A percentile compares a stretch with the other conserved stretches of the same genome.
Evolutionary conservation across 2,797 vertebrate genomes (phyloP).

Genomic region (Otus scops): DNA sequence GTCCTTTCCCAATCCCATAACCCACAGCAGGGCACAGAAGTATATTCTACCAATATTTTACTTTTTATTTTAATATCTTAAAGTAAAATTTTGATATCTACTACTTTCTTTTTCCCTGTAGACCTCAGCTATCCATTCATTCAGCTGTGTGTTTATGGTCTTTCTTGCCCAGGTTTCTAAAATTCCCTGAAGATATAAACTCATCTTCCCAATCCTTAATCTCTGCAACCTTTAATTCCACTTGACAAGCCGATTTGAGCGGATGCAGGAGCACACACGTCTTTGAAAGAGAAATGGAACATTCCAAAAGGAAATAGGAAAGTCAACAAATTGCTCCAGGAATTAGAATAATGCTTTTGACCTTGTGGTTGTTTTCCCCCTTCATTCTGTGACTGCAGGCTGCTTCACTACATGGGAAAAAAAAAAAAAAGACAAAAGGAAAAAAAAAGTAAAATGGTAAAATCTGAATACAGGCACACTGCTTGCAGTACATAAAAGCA

Average conservation of each 20-base stretch:
- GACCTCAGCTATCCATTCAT: neutral
- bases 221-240: slow-evolving; percentile 19
- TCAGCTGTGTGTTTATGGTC: neutral
- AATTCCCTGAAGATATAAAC: neutral
- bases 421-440: neutral
- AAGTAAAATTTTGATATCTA: neutral
- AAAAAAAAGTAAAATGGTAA: neutral
- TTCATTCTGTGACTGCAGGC: neutral
- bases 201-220: slow-evolving; percentile 33
- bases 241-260: neutral
- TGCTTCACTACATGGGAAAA: neutral
- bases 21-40: neutral
- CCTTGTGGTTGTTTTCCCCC: neutral
- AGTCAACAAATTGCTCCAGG: neutral
- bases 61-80: neutral
- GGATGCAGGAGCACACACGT: neutral
- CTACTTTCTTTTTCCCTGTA: neutral
- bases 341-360: neutral
- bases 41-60: neutral
- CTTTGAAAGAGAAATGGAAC: slow-evolving; percentile 4
- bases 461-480: neutral
- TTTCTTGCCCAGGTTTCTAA: neutral
- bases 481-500: neutral
- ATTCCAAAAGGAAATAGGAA: slow-evolving; percentile 24
- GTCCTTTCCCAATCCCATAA: neutral